phyloP scores from a whole-genome alignment of 2,113 vertebrate genomes.

The Lutjanus erythropterus region DNA sequence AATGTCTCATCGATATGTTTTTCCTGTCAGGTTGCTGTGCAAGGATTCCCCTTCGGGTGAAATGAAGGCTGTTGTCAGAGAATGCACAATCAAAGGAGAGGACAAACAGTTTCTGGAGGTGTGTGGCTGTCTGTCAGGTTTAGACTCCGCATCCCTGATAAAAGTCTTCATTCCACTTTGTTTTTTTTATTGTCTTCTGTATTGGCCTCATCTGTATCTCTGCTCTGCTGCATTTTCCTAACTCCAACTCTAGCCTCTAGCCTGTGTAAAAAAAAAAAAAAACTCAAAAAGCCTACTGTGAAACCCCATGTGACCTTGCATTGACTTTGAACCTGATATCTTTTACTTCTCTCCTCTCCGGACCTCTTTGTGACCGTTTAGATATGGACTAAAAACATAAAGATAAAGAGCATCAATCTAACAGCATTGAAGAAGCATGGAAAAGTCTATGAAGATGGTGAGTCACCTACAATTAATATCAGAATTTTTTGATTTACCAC shows the following conservation, averaged over 20 bases:
- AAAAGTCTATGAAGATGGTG: conserved; percentile 93
- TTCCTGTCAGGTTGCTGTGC: conserved; percentile 87
- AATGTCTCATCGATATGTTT: background rate
- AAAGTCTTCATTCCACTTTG: background rate
- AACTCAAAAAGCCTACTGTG: too few relatives aligned
- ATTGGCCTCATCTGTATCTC: background rate
- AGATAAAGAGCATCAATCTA: conserved; percentile 93
- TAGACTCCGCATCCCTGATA: accelerated
- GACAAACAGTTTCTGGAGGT: conserved; percentile 97
- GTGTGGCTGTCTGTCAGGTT: conserved; percentile 14
- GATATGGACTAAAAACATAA: conserved; percentile 96
- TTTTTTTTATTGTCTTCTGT: background rate
- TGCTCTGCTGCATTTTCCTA: background rate
- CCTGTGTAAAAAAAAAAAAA: background rate
- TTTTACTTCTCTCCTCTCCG: background rate
- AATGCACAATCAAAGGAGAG: conserved; percentile 87
- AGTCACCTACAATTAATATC: conserved; percentile 53
- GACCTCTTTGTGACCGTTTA: conserved; percentile 61
- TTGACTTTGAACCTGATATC: background rate
- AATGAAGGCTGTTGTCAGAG: conserved; percentile 93
- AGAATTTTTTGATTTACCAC: background rate
- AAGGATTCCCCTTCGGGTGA: conserved; percentile 92
- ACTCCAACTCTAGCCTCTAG: too few relatives aligned
- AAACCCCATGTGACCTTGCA: background rate
- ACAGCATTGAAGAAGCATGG: conserved; percentile 93